Percentiles rank a stretch among this genome's conserved stretches.
Conservation (phyloP, 2,797 vertebrate species). For the Pipistrellus pipistrellus region DNA sequence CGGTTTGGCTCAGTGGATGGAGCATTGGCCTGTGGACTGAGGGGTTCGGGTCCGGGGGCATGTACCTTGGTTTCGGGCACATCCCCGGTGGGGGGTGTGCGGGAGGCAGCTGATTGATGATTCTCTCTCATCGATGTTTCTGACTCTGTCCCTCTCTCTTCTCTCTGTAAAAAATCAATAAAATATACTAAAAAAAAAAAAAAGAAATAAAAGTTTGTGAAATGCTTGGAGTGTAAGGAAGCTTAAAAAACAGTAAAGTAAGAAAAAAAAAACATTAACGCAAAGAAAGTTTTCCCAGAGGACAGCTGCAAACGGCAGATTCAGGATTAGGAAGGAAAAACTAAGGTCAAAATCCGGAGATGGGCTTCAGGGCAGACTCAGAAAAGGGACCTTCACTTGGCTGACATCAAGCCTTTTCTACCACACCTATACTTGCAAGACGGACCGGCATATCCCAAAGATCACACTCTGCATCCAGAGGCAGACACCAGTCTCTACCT, state of each 20-base stretch:
- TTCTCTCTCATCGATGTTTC: too few relatives aligned
- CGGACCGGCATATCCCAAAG: not conserved
- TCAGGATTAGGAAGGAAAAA: slow-evolving; percentile 33
- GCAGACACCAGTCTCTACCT: not conserved
- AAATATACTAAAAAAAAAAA: too few relatives aligned
- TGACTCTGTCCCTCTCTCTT: too few relatives aligned
- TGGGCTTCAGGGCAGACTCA: not conserved
- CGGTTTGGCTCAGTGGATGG: too few relatives aligned
- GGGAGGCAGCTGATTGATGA: too few relatives aligned
- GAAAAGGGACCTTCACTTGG: not conserved
- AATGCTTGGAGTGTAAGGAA: not conserved
- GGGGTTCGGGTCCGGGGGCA: too few relatives aligned
- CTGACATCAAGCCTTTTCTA: not conserved
- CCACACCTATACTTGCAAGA: not conserved
- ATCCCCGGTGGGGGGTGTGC: too few relatives aligned
- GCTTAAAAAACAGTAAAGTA: slow-evolving; percentile 23
- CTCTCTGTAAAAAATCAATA: too few relatives aligned
- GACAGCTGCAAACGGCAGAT: not conserved
- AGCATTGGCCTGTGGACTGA: too few relatives aligned
- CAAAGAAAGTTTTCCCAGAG: not conserved
- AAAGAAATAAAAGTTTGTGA: slow-evolving; percentile 31
- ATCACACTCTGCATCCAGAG: not conserved
- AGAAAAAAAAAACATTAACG: not conserved
- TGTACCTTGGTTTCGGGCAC: too few relatives aligned
- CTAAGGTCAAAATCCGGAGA: not conserved